Conservation (phyloP, 2,888 invertebrate genomes). For the Patella depressa region DNA sequence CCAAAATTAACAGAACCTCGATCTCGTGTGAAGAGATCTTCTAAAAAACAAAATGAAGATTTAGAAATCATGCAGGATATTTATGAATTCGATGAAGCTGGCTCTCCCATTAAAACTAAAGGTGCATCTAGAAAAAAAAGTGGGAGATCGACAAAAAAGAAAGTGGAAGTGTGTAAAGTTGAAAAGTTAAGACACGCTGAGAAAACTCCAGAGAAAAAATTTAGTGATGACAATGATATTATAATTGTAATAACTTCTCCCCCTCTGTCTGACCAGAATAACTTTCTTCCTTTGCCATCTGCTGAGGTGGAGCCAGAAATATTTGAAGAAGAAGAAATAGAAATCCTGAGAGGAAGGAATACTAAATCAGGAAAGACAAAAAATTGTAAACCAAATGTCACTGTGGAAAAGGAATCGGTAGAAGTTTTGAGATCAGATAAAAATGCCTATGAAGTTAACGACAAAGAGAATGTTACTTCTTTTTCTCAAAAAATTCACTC, state of each 20-base stretch:
- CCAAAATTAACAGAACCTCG: neutral
- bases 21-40: neutral
- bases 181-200: neutral
- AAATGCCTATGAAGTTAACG: no score
- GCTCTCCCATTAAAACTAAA: constrained; percentile 2
- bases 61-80: constrained; percentile 12
- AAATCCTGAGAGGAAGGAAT: no score
- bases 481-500: no score
- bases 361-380: no score
- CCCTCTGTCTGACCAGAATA: no score
- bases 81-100: constrained; percentile 24
- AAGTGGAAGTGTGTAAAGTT: neutral
- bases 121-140: constrained; percentile 6
- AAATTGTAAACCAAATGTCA: no score
- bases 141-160: neutral
- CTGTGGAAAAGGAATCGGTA: no score
- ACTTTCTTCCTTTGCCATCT: no score
- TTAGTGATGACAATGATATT: neutral
- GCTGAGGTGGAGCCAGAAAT: no score
- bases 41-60: neutral
- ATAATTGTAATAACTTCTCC: neutral
- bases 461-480: no score
- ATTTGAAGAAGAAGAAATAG: no score
- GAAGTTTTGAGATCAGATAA: no score
- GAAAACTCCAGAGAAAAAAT: neutral